Conservation (phyloP, 2,888 invertebrate genomes). For the Protonemura montana region DNA sequence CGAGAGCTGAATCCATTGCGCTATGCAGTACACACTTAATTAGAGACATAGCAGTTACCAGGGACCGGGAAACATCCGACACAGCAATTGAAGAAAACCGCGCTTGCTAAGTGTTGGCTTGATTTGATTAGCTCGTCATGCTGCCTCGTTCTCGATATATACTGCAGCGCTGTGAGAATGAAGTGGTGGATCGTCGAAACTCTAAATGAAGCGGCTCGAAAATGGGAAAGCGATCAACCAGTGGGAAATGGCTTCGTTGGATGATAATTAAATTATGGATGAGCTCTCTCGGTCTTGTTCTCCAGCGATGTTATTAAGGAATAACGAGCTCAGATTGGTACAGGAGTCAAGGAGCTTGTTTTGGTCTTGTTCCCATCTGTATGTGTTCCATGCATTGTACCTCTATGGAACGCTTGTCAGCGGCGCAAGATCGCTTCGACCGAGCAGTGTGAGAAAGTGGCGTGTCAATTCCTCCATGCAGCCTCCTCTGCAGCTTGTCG, state of each 20-base stretch:
- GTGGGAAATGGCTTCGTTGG: background rate
- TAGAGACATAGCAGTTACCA: background rate
- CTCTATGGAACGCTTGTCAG: background rate
- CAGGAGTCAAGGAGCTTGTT: background rate
- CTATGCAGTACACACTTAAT: background rate
- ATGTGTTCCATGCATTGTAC: background rate
- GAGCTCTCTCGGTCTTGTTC: background rate
- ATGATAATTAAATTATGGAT: background rate
- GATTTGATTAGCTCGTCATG: conserved; percentile 27
- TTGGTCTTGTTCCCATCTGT: background rate
- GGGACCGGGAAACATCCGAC: background rate
- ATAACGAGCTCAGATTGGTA: background rate
- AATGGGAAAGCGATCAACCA: background rate
- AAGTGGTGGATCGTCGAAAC: background rate
- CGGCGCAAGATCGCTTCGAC: background rate
- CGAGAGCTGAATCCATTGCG: no score
- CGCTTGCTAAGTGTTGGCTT: conserved; percentile 7
- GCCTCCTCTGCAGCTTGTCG: background rate
- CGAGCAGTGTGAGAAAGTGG: background rate
- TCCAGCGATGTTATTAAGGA: background rate
- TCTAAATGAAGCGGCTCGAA: background rate
- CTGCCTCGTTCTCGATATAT: background rate
- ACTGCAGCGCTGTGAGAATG: background rate
- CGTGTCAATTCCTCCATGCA: background rate
- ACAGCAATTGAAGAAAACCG: conserved; percentile 16